Base-by-base conservation (phyloP, 2,888 invertebrate genomes). In the Panopea generosa region DNA sequence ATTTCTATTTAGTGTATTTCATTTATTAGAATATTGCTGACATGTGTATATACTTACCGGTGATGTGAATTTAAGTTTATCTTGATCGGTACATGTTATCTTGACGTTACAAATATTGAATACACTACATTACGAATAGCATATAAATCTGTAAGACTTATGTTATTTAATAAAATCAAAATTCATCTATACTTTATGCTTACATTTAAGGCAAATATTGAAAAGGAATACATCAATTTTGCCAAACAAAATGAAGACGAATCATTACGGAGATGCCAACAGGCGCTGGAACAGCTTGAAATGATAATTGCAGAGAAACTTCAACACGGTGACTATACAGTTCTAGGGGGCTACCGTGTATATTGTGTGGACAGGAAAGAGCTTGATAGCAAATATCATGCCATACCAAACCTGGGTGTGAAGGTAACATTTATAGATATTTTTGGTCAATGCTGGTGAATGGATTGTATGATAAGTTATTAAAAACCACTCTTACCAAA, bases 381-480 rank as follows among this genome's bases (percentile, higher is more conserved):
- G n/a, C 55, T 56, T 4, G 33, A 56, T 14, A 4, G 38, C 29
- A 38, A 29, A 33, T 56, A 56, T 33, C 33, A 56, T 33, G 9
- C 1, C 2, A 14, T 20, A 3, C 1, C 1, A 3, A 33, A 20
- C 29, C 55, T 56, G 27, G 55, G 55, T n/a, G 55, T 56, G 2
- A 56, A 33, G 55, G 55, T 56, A 38, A 47, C 16, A 9, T 47
- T 47, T 20, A 18, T 16, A 18, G 6, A n/a, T 47, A 20, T 3
- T 9, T 9, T 6, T 9, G n/a, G 18, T 11, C 40, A 40, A 40
- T 47, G 47, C 6, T 47, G n/a, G 20, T 47, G 6, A 47, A 20
- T 47, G 20, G 7, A 52, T 52, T 52, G 52, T n/a, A n/a, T n/a
- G n/a, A n/a, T n/a, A n/a, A n/a, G n/a, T n/a, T n/a, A n/a, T n/a